phyloP scores from a whole-genome alignment of 2,113 vertebrate species.

The Eulemur macaco region DNA sequence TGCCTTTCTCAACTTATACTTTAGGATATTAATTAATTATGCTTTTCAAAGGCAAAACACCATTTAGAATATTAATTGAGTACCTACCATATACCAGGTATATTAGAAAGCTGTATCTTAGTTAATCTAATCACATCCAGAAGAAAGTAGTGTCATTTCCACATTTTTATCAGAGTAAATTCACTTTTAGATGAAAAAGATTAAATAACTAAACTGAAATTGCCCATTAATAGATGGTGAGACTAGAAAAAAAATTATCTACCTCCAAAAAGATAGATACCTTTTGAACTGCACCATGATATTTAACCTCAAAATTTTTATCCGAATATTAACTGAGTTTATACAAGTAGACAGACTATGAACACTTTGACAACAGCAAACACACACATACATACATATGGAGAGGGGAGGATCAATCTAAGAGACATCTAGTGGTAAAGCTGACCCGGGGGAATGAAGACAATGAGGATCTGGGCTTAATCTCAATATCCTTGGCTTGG shows the following conservation, averaged over 20 bases:
- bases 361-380: not conserved
- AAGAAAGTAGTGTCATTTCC: not conserved
- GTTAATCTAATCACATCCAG: not conserved
- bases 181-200: not conserved
- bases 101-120: not conserved
- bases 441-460: not conserved
- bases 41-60: not conserved
- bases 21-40: not conserved
- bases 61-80: not conserved
- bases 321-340: not conserved
- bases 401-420: not conserved
- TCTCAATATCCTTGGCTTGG: not conserved
- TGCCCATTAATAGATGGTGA: not conserved
- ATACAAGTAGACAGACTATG: not conserved
- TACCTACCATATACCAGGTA: not conserved
- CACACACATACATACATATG: not conserved
- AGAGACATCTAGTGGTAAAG: not conserved
- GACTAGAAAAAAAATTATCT: not conserved
- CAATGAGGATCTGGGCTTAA: not conserved
- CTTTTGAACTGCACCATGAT: not conserved
- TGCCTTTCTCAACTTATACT: not conserved
- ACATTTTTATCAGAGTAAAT: not conserved
- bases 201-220: not conserved
- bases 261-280: not conserved
- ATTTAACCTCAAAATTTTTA: not conserved